Conservation (phyloP, 2,797 vertebrate species). For the Chaetophractus vellerosus region DNA sequence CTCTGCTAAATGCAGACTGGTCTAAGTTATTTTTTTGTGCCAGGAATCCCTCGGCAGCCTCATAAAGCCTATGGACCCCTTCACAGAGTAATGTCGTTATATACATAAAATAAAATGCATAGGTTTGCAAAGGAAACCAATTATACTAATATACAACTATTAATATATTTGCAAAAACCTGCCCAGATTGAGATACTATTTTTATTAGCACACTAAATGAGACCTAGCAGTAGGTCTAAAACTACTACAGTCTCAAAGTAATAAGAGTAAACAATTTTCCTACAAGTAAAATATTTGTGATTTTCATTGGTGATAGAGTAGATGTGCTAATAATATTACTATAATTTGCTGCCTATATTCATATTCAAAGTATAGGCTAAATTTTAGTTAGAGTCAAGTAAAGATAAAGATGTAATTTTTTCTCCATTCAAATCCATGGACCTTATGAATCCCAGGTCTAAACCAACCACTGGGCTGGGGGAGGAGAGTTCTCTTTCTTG, state of each 20-base stretch:
- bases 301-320: neutral
- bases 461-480: neutral
- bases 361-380: constrained; percentile 55
- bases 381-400: constrained; percentile 58
- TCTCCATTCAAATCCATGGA: constrained; percentile 4
- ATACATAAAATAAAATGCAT: constrained; percentile 1
- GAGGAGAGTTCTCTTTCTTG: neutral
- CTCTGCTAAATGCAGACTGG: constrained; percentile 10
- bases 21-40: neutral
- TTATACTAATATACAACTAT: neutral
- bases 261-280: constrained; percentile 10
- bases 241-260: constrained; percentile 25
- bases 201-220: constrained; percentile 48
- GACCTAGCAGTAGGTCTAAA: constrained; percentile 15
- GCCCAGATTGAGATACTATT: neutral
- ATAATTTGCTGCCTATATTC: constrained; percentile 31
- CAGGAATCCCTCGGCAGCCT: neutral
- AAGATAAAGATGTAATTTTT: constrained; percentile 41
- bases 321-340: constrained; percentile 9
- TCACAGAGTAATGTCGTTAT: constrained; percentile 44
- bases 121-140: constrained; percentile 11
- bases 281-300: constrained; percentile 39
- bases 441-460: neutral
- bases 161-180: constrained; percentile 30
- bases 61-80: neutral